Evolutionary conservation across 2,797 vertebrate genomes (phyloP).

Genomic region (Adelosebastes latens): DNA sequence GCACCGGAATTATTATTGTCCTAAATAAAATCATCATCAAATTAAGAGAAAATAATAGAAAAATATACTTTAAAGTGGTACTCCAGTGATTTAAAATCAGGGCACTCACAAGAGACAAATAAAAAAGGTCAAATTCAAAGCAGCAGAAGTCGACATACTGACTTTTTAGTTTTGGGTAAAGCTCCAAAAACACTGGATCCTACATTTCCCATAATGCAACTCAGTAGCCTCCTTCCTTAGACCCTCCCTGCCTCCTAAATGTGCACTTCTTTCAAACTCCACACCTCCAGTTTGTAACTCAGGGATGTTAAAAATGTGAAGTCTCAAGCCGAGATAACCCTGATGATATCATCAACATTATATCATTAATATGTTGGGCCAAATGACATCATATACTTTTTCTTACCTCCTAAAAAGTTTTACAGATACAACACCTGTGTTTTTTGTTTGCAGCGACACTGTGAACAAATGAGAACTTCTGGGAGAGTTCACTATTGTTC

Average conservation of each 20-base stretch:
- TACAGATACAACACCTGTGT: constrained; percentile 25
- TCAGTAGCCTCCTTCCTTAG: not conserved
- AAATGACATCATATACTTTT: not conserved
- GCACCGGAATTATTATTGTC: not conserved
- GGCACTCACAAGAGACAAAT: not conserved
- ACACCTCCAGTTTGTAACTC: not conserved
- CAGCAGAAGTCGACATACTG: not conserved
- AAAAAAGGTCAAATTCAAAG: not conserved
- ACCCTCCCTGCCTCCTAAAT: not conserved
- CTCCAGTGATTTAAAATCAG: not conserved
- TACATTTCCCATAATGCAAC: constrained; percentile 14
- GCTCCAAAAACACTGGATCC: not conserved
- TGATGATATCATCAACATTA: not conserved
- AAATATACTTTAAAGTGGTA: not conserved
- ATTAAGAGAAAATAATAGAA: not conserved
- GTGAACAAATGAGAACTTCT: constrained; percentile 32
- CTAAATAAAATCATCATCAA: not conserved
- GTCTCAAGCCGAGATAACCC: not conserved
- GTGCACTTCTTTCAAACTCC: not conserved
- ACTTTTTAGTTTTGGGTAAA: not conserved
- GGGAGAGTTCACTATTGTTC: constrained; percentile 50
- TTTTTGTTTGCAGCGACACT: constrained; percentile 6
- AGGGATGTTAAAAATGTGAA: not conserved
- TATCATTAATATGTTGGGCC: not conserved
- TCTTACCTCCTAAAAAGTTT: not conserved